phyloP scores from a whole-genome alignment of 2,888 invertebrate species.

The Chirona hameri region DNA sequence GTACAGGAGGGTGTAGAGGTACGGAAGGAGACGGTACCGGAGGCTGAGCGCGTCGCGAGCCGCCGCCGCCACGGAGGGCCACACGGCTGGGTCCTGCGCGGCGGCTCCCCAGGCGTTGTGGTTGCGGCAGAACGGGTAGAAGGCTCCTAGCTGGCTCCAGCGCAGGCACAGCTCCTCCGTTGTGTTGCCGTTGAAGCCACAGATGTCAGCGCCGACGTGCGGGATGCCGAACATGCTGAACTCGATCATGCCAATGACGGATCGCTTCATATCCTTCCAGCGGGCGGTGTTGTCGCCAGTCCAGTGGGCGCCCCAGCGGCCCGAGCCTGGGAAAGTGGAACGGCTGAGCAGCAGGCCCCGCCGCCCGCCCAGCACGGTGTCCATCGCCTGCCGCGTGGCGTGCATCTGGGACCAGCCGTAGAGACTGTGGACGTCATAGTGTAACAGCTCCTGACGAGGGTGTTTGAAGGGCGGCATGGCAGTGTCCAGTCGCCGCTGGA shows the following conservation, averaged over 20 bases:
- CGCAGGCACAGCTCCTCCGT: too few relatives aligned
- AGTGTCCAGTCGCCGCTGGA: too few relatives aligned
- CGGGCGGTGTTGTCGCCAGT: conserved; percentile 60
- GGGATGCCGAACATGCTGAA: conserved; percentile 73
- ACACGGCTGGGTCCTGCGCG: conserved; percentile 37
- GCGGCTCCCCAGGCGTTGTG: conserved; percentile 35
- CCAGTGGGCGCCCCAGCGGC: conserved; percentile 72
- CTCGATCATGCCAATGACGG: conserved; percentile 55
- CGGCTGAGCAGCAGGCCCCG: conserved; percentile 38
- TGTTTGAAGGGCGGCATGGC: not conserved
- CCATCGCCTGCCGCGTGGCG: conserved; percentile 38
- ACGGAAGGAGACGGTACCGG: conserved; percentile 50
- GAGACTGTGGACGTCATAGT: conserved; percentile 45
- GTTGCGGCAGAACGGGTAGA: too few relatives aligned
- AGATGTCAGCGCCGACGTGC: too few relatives aligned
- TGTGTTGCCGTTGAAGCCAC: too few relatives aligned
- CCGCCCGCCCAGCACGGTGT: conserved; percentile 31
- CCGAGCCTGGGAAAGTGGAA: conserved; percentile 40
- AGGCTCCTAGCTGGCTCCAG: too few relatives aligned
- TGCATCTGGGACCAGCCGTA: conserved; percentile 43
- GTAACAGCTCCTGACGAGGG: conserved; percentile 31
- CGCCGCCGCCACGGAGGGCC: conserved; percentile 39
- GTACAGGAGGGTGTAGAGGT: conserved; percentile 50
- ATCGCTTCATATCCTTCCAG: conserved; percentile 35
- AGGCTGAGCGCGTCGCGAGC: conserved; percentile 40